A percentile compares a stretch with the other conserved stretches of the same genome.
phyloP scores from a whole-genome alignment of 2,888 invertebrate species.

The Vanessa cardui region DNA sequence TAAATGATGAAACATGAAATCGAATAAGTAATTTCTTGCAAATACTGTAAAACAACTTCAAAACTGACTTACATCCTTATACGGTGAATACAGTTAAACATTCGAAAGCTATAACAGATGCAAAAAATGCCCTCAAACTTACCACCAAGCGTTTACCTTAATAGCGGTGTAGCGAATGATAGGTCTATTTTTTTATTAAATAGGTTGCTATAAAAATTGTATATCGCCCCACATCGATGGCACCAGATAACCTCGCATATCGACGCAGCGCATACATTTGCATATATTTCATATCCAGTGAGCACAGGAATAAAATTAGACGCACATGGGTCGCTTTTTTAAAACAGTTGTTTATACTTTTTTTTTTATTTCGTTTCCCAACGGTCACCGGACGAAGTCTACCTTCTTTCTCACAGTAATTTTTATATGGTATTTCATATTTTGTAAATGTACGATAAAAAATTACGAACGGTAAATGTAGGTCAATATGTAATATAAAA shows the following conservation, averaged over 20 bases:
- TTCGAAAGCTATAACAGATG: background rate
- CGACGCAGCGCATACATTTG: slow-evolving; percentile 77
- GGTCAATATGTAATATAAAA: no score
- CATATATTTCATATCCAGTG: slow-evolving; percentile 82
- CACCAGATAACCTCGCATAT: slow-evolving; percentile 55
- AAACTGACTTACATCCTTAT: slow-evolving; percentile 1
- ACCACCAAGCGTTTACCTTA: slow-evolving; percentile 22
- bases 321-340: slow-evolving; percentile 72
- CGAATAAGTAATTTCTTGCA: background rate
- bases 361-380: slow-evolving; percentile 60
- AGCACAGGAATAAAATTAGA: slow-evolving; percentile 80
- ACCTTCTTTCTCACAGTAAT: slow-evolving; percentile 20
- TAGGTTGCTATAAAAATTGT: slow-evolving; percentile 42
- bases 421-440: background rate
- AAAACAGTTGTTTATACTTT: slow-evolving; percentile 71
- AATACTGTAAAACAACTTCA: background rate
- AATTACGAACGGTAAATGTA: no score
- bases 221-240: slow-evolving; percentile 53
- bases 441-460: background rate
- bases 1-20: background rate
- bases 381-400: slow-evolving; percentile 47
- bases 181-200: slow-evolving; percentile 42
- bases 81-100: background rate
- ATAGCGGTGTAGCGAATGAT: slow-evolving; percentile 34
- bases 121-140: slow-evolving; percentile 3